Conservation (phyloP, 2,888 invertebrate genomes). For the Erebia epiphron region DNA sequence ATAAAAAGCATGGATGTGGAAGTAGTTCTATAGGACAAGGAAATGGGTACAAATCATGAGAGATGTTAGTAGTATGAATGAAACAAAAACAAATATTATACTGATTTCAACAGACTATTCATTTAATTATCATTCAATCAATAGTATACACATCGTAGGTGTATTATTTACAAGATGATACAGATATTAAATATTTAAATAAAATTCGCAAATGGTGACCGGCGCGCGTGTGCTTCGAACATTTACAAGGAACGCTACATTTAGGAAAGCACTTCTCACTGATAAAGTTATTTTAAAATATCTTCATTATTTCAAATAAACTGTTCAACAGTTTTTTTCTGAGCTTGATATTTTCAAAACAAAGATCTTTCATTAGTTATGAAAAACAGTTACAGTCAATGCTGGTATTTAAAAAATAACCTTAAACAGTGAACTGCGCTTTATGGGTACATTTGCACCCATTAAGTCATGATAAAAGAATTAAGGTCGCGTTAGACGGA, state of each 20-base stretch:
- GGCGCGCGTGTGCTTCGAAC: constrained; percentile 57
- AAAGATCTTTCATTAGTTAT: too few species aligned
- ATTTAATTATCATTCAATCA: constrained; percentile 77
- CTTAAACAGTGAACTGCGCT: not conserved
- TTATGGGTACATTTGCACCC: constrained; percentile 6
- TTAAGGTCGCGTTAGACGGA: constrained; percentile 62
- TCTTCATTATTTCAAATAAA: not conserved
- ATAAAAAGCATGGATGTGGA: constrained; percentile 5
- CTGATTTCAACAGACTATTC: constrained; percentile 78
- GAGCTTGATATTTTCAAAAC: too few species aligned
- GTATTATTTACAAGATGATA: constrained; percentile 77
- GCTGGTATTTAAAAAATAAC: constrained; percentile 3
- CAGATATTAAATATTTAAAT: constrained; percentile 49
- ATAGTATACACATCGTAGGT: constrained; percentile 73
- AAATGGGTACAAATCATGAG: constrained; percentile 12
- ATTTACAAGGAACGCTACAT: constrained; percentile 58
- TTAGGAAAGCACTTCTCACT: constrained; percentile 51
- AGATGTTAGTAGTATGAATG: constrained; percentile 29
- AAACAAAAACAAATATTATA: constrained; percentile 46
- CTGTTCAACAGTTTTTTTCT: not conserved
- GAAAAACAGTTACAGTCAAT: not conserved
- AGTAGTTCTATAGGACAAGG: not conserved
- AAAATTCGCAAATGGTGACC: constrained; percentile 54
- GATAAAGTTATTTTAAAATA: constrained; percentile 30
- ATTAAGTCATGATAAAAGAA: constrained; percentile 33